A percentile compares a stretch with the other conserved stretches of the same genome.
Evolutionary conservation across 2,888 invertebrate genomes (phyloP).

Genomic region (Thereva nobilitata): DNA sequence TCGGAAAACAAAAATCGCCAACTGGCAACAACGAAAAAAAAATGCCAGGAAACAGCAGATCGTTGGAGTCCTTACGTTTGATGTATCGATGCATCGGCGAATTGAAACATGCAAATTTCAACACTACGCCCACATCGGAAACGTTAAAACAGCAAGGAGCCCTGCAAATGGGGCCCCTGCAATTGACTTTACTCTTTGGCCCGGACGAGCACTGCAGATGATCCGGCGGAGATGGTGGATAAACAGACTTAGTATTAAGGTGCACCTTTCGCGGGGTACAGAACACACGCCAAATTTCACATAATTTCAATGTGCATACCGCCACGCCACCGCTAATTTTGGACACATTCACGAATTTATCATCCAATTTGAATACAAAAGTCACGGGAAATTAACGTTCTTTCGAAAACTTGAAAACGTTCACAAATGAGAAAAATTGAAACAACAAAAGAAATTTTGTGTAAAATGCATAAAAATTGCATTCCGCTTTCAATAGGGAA

Average conservation of each 20-base stretch:
- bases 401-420: no score
- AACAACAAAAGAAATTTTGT: no score
- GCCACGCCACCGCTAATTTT: no score
- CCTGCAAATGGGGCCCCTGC: slow-evolving; percentile 13
- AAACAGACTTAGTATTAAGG: background rate
- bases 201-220: slow-evolving; percentile 14
- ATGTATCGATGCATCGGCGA: slow-evolving; percentile 9
- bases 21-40: slow-evolving; percentile 7
- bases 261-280: no score
- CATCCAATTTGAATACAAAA: no score
- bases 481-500: no score
- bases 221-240: slow-evolving; percentile 15
- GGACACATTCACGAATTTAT: no score
- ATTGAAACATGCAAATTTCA: slow-evolving; percentile 28
- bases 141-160: slow-evolving; percentile 10
- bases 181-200: slow-evolving; percentile 24
- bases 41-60: background rate
- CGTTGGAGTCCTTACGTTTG: slow-evolving; percentile 7
- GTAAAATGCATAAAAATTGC: no score
- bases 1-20: background rate
- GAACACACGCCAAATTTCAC: no score
- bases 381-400: no score
- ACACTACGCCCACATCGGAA: slow-evolving; percentile 26
- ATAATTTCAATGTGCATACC: no score
- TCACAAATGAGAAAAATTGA: no score